A percentile compares a stretch with the other conserved stretches of the same genome.
These are phyloP conservation scores for Calameuta idolon DNA, from an alignment of 2,888 invertebrate species.

Conservation along the genomic window DNA sequence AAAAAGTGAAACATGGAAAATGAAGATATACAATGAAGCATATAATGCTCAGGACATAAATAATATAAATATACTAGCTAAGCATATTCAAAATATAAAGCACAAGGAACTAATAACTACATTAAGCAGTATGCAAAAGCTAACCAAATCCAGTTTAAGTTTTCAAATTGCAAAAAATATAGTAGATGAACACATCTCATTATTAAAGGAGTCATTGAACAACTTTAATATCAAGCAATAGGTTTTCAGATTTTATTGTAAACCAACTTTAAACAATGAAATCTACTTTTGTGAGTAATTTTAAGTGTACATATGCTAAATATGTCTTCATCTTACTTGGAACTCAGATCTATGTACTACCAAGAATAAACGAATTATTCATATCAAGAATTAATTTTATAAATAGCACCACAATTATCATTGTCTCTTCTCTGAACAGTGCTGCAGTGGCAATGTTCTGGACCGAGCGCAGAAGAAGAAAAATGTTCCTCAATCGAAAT, in stretches of 20 bases:
- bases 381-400: not conserved
- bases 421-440: slow-evolving; percentile 35
- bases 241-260: not conserved
- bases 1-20: slow-evolving; percentile 38
- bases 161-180: slow-evolving; percentile 48
- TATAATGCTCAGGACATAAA: slow-evolving; percentile 41
- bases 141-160: slow-evolving; percentile 38
- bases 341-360: not conserved
- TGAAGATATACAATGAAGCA: slow-evolving; percentile 48
- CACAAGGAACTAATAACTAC: slow-evolving; percentile 33
- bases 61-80: slow-evolving; percentile 36
- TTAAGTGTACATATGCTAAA: not conserved
- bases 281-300: not conserved
- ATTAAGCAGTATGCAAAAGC: slow-evolving; percentile 41
- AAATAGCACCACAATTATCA: not conserved
- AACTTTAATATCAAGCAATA: not conserved
- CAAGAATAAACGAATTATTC: not conserved
- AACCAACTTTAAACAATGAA: not conserved
- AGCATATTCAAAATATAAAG: slow-evolving; percentile 41
- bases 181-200: slow-evolving; percentile 45
- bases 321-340: not conserved
- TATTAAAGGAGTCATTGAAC: slow-evolving; percentile 34
- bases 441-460: slow-evolving; percentile 60
- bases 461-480: slow-evolving; percentile 61
- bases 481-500: slow-evolving; percentile 57